Base-by-base conservation (phyloP, 2,888 invertebrate genomes). In the Meghimatium bilineatum region DNA sequence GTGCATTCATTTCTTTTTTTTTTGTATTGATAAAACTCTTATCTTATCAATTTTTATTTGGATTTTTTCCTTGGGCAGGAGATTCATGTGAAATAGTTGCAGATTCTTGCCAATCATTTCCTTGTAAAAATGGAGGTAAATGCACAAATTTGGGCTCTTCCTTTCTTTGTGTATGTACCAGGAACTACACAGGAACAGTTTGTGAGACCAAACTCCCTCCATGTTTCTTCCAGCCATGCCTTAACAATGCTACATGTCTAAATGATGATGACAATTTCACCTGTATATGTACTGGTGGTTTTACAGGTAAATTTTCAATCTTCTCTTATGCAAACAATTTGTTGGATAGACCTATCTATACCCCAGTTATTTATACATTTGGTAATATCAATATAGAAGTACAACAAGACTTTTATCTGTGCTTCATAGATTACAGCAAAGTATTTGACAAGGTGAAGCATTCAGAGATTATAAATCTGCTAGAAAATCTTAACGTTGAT, bases 111-210 rank as follows among this genome's bases (percentile, higher is more conserved):
- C 52, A 69, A 34, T 88, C 91, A 26, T 83, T 87, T 32, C 91
- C 91, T 12, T 92, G 92, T 82, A 88, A 88, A 67, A 92, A 92
- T 87, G 88, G 87, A 34, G 90, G 87, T 26, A 86, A 84, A 34
- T 89, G 89, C 79, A 82, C 69, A 1, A 76, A 82, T 12, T 49
- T 77, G 8, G 86, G 80, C 14, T 82, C 85, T 67, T 75, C 67
- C 44, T 89, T 85, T 71, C 60, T 76, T 14, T 90, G 90, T 77
- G 32, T 72, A 44, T 90, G 90, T 83, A 38, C 81, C 26, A 69
- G 83, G 0, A 87, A 87, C 63, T 88, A 82, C 80, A 87, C 87
- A 29, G 89, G 88, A 23, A 69, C 81, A 6, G 71, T 82, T 32
- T 89, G 89, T 85, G 85, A 88, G 49, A 66, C 78, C 23, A 8